These are phyloP conservation scores for Pogonomyrmex californicus DNA, from an alignment of 1,140 invertebrate species.

Conservation along the genomic window DNA sequence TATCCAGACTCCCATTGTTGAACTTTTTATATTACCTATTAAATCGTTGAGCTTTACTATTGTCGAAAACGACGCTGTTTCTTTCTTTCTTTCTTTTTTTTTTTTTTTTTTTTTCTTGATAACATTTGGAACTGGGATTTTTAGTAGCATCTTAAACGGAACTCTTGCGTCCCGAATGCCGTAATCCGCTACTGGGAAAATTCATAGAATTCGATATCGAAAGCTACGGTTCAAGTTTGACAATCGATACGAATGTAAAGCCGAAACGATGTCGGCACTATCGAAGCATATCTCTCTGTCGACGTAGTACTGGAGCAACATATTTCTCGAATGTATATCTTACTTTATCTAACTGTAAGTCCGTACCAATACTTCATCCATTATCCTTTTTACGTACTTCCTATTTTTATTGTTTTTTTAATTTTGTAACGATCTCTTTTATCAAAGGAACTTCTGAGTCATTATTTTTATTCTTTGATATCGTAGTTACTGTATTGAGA, in stretches of 20 bases:
- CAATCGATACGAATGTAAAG: slow-evolving; percentile 12
- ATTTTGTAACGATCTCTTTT: neutral
- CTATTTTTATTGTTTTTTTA: slow-evolving; percentile 4
- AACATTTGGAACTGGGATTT: neutral
- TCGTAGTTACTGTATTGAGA: neutral
- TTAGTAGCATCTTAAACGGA: neutral
- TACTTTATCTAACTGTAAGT: slow-evolving; percentile 22
- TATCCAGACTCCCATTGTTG: neutral
- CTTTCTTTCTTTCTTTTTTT: neutral
- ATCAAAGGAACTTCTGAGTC: neutral
- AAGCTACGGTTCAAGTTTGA: slow-evolving; percentile 12
- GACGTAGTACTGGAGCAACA: slow-evolving; percentile 55
- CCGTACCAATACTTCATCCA: slow-evolving; percentile 11
- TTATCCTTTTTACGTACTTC: neutral
- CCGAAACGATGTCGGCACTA: neutral
- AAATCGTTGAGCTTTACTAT: neutral
- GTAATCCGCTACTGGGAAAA: slow-evolving; percentile 9
- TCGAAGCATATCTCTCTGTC: slow-evolving; percentile 19
- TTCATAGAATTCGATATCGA: neutral
- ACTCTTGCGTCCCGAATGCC: too few relatives aligned
- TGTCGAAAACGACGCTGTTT: neutral
- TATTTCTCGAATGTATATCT: slow-evolving; percentile 37
- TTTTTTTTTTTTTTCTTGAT: neutral
- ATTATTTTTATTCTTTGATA: slow-evolving; percentile 9
- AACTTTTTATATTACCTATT: neutral